phyloP scores from a whole-genome alignment of 2,797 vertebrate species.

The Tangara arthus region DNA sequence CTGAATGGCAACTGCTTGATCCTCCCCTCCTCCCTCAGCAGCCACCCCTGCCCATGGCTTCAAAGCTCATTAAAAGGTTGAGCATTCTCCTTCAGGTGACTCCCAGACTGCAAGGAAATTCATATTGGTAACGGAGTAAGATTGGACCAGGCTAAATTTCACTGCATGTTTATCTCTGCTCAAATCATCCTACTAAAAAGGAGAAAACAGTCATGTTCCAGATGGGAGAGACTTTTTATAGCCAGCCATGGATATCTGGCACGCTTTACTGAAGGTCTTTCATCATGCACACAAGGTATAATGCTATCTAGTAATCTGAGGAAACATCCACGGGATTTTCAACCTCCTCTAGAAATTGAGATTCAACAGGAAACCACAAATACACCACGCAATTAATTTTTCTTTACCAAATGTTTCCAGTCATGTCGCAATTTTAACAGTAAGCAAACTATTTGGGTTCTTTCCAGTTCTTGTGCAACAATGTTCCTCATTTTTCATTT shows the following conservation, averaged over 20 bases:
- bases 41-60: background rate
- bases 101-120: background rate
- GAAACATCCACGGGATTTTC: constrained; percentile 55
- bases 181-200: background rate
- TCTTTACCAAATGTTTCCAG: constrained; percentile 57
- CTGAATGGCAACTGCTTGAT: background rate
- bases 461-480: constrained; percentile 49
- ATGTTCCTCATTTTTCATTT: constrained; percentile 44
- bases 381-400: constrained; percentile 60
- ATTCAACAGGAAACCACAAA: constrained; percentile 63
- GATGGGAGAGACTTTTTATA: constrained; percentile 24
- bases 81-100: background rate
- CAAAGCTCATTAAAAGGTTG: background rate
- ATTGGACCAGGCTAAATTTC: background rate
- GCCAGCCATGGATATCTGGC: constrained; percentile 9
- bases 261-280: background rate
- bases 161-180: background rate
- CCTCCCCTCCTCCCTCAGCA: background rate
- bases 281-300: constrained; percentile 37
- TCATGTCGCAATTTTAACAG: constrained; percentile 61
- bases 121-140: background rate
- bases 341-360: constrained; percentile 49
- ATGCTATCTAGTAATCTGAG: constrained; percentile 67
- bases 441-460: constrained; percentile 49
- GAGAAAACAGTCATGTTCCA: constrained; percentile 3